Evolutionary conservation across 2,888 invertebrate species (phyloP).

Genomic region (Chymomyza fuscimana): DNA sequence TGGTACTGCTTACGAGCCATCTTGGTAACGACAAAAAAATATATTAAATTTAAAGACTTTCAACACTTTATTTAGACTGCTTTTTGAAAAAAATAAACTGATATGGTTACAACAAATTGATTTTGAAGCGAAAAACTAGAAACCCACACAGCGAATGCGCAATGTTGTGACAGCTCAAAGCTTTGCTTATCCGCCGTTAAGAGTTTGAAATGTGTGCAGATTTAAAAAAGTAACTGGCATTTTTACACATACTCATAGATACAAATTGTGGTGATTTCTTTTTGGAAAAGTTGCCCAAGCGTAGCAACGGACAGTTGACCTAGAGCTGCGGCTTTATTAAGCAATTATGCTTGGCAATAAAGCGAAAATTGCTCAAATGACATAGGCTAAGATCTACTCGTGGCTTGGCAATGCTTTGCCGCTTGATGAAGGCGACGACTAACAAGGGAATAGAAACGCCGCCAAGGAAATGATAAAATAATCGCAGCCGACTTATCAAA

Average conservation of each 20-base stretch:
- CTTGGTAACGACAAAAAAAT: conserved; percentile 6
- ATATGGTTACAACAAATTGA: neutral
- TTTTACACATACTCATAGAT: neutral
- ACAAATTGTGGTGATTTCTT: neutral
- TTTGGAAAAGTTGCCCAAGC: neutral
- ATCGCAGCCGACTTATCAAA: conserved; percentile 71
- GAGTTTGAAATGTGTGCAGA: neutral
- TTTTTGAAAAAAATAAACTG: neutral
- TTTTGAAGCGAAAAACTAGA: neutral
- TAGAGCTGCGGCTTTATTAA: conserved; percentile 57
- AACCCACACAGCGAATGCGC: conserved; percentile 31
- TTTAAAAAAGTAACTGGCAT: neutral
- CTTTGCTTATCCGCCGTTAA: too few species aligned
- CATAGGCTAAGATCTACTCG: neutral
- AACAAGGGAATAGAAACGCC: neutral
- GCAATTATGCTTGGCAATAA: conserved; percentile 54
- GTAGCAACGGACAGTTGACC: neutral
- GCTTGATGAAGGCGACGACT: neutral
- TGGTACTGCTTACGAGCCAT: neutral
- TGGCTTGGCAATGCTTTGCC: neutral
- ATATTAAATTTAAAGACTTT: conserved; percentile 40
- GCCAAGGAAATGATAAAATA: conserved; percentile 67
- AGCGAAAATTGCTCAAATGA: conserved; percentile 52
- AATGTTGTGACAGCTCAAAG: conserved; percentile 13
- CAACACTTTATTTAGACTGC: conserved; percentile 34